A percentile compares a stretch with the other conserved stretches of the same genome.
These are phyloP conservation scores for Acronicta aceris DNA, from an alignment of 2,888 invertebrate species.

Conservation along the genomic window DNA sequence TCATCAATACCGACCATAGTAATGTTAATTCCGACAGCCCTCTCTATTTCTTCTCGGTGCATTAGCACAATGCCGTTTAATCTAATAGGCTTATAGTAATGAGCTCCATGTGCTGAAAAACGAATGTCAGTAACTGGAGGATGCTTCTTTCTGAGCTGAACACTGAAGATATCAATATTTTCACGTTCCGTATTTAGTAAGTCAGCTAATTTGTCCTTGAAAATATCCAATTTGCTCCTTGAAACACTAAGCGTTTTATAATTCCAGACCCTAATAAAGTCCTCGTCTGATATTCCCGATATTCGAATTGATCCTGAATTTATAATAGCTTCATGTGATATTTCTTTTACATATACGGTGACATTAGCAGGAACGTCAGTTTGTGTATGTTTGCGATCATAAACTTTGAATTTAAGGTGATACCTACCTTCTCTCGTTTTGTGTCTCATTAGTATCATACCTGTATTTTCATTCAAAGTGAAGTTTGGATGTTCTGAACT, in stretches of 20 bases:
- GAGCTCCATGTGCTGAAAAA: constrained; percentile 98
- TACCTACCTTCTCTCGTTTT: constrained; percentile 97
- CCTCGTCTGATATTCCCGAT: constrained; percentile 98
- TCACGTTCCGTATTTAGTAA: constrained; percentile 95
- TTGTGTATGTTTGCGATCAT: constrained; percentile 98
- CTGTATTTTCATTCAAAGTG: constrained; percentile 96
- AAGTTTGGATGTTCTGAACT: constrained; percentile 95
- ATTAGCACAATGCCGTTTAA: constrained; percentile 98
- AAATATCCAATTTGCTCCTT: constrained; percentile 96
- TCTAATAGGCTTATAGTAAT: constrained; percentile 97
- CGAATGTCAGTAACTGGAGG: constrained; percentile 97
- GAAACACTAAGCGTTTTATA: constrained; percentile 95
- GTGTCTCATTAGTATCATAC: constrained; percentile 98
- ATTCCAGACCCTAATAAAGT: constrained; percentile 98
- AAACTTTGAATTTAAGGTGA: constrained; percentile 95
- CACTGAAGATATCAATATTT: constrained; percentile 98
- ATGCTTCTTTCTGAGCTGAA: constrained; percentile 95
- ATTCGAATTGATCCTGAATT: constrained; percentile 98
- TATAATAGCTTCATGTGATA: constrained; percentile 98
- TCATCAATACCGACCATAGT: constrained; percentile 99
- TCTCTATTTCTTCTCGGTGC: constrained; percentile 98
- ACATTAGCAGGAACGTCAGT: constrained; percentile 99
- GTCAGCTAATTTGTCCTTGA: constrained; percentile 96
- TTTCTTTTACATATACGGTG: constrained; percentile 97
- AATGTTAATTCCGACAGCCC: constrained; percentile 97